Evolutionary conservation across 2,797 vertebrate genomes (phyloP), one percentile per base, ranked within the genome.

Genomic region (Urosaurus nigricauda): DNA sequence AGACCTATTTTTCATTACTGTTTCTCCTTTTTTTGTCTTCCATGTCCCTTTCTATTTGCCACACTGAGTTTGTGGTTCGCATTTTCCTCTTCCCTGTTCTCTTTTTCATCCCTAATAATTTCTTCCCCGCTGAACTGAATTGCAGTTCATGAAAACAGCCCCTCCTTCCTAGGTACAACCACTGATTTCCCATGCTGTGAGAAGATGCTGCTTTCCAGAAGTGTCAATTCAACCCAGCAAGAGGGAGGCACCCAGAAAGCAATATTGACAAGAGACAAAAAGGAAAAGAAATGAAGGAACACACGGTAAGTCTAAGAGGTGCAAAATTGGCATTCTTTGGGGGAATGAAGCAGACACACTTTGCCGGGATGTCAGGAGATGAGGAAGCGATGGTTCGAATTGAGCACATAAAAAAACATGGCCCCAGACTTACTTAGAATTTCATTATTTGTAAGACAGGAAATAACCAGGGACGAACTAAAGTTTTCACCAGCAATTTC

Each of bases 201-300:
- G 75, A 75, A 73, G 37, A 86, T 26, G 19, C 13, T 73, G 1
- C 32, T 90, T 95, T 91, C 85, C 40, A 29, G 24, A 84, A 94
- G 71, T 35, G 77, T 4, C 58, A 53, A 0, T 85, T 90, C 91
- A 87, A 47, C 88, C 84, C 83, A 87, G 84, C 51, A 77, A 89
- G 32, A 12, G 74, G 19, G 3, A 85, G 74, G 58, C 12, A 7
- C 82, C 6, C 26, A 32, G 83, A 91, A 37, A 65, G 5, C 43
- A 92, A 91, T 12, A 90, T 24, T 37, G 82, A 74, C 84, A 91
- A 90, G 51, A 88, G 88, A 82, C 78, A 26, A 47, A 68, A 47
- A 77, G 40, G 75, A 14, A 47, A 47, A 29, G 40, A 47, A 14
- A 47, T 5, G 26, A 77, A 11, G 29, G 14, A 19, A 79, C 7